Evolutionary conservation across 2,797 vertebrate genomes (phyloP).

Genomic region (Fundulus diaphanus): DNA sequence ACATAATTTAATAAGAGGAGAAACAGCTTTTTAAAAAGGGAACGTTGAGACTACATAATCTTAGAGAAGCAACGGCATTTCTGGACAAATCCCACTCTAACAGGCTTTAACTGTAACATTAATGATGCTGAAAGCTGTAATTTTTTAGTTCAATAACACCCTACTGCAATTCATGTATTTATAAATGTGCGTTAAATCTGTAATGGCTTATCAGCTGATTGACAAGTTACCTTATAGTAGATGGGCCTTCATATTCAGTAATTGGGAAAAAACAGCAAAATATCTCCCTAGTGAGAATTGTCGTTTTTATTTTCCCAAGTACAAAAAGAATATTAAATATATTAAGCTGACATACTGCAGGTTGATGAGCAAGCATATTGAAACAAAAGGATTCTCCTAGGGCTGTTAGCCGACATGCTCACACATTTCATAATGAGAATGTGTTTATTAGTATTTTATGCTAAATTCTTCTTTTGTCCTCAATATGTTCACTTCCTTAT

Average conservation of each 20-base stretch:
- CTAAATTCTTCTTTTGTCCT: background rate
- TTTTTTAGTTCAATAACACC: background rate
- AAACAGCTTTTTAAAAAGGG: background rate
- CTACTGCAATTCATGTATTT: background rate
- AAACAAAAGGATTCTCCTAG: background rate
- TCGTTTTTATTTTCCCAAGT: background rate
- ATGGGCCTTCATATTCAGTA: background rate
- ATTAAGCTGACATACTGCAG: background rate
- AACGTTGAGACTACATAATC: background rate
- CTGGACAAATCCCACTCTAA: background rate
- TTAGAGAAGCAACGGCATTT: background rate
- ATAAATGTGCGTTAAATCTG: background rate
- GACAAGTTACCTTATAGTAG: background rate
- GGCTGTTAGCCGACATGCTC: background rate
- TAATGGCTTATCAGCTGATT: background rate
- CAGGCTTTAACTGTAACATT: background rate
- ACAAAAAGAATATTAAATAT: background rate
- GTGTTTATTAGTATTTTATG: background rate
- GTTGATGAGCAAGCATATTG: background rate
- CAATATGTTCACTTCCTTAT: background rate
- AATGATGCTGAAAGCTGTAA: background rate
- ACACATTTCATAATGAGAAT: background rate
- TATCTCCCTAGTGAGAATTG: background rate
- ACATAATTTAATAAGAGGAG: background rate
- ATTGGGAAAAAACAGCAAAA: background rate